Base-by-base conservation (phyloP, 2,797 vertebrate species). In the Dermochelys coriacea region DNA sequence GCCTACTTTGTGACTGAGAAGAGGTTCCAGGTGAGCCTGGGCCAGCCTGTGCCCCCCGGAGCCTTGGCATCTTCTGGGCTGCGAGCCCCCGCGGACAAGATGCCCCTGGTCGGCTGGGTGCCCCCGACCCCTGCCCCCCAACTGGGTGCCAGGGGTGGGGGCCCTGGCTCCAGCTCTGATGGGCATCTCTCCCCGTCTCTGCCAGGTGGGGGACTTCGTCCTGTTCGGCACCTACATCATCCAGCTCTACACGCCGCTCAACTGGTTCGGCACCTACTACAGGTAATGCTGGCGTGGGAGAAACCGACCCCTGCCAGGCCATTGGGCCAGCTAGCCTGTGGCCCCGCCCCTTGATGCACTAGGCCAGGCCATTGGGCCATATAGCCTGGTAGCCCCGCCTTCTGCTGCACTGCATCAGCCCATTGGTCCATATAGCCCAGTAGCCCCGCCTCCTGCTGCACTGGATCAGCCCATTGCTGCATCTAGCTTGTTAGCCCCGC, bases 231-330 rank as follows among this genome's bases (percentile, higher is more conserved):
- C 99, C 3, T 99, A 99, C 89, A 99, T 99, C 96, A 99, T 99
- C 95, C 99, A 99, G 90, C 98, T 99, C 21, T 99, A 99, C 97
- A 99, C 98, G 0, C 99, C 99, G 0, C 99, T 99, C 93, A 99
- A 99, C 98, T 99, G 99, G 99, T 99, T 99, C 8, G 99, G 99
- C 16, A 99, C 99, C 68, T 99, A 99, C 96, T 99, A 99, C 98
- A 99, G 99, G 99, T 99, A 96, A 98, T 12, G 18, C 34, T 61
- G 68, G 80, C 19, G 19, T 4, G 52, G 52, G 52, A 54, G 52
- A 21, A 54, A 21, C 19, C 52, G 41, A 41, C 8, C 19, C 52
- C 8, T 4, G 34, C 15, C 61, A n/a, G 34, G 61, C 61, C 61
- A 68, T 37, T 68, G 61, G 61, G 8, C 34, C 61, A n/a, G 34